Evolutionary conservation across 1,140 invertebrate genomes (phyloP), one percentile per base, ranked within the genome.

Genomic region (Calliopsis andreniformis): DNA sequence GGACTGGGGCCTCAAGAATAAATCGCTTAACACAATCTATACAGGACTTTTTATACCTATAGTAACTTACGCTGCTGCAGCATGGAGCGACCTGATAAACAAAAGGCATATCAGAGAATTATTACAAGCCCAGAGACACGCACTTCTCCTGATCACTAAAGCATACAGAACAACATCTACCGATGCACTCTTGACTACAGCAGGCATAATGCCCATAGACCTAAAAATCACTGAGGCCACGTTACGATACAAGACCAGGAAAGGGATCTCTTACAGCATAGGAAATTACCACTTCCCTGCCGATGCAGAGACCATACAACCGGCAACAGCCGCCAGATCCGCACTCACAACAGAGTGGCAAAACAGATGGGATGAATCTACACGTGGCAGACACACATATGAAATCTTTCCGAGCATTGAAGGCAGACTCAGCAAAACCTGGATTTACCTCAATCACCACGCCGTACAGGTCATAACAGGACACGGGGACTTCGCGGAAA

Each of bases 121-220:
- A 8, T 20, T 78, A 1, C 56, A 80, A 30, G 69, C 69, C 1
- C 86, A 87, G 45, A 67, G 86, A 32, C 75, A 39, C 10, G 58
- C 77, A 12, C 69, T 84, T 23, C 47, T 86, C 0, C 23, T 77
- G 2, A 55, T 87, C 0, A 83, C 80, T 12, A 84, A 78, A 53
- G 84, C 82, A 5, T 89, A 85, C 16, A 42, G 35, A 20, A 61
- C 58, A 4, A 43, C 10, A 2, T 61, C 35, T 2, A 61, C 35
- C 16, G 18, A 20, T 0, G 39, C 58, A 3, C 10, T 61, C 1
- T n/a, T 0, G 16, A 30, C 43, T 4, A 16, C 43, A 2, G 35
- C 58, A 6, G 35, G 35, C 1, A 16, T 0, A 25, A 1, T 25
- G 2, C 14, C 58, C 3, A 43, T 61, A 8, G 58, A 43, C 3